Evolutionary conservation across 2,113 vertebrate species (phyloP).

Genomic region (Sapajus apella): DNA sequence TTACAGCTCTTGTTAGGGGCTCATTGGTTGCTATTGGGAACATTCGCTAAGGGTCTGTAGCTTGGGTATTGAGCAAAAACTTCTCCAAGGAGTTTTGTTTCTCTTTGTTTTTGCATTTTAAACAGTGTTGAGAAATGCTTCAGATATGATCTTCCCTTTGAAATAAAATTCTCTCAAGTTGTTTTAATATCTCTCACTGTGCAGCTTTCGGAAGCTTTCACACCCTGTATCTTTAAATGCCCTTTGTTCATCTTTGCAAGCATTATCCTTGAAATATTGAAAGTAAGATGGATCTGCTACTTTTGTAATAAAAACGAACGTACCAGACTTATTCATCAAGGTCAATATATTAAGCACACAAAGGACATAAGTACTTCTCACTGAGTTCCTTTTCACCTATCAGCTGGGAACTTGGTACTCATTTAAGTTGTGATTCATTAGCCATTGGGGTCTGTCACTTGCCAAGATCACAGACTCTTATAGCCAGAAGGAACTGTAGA

Average conservation of each 20-base stretch:
- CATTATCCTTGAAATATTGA: neutral
- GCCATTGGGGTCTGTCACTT: neutral
- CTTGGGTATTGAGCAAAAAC: constrained; percentile 46
- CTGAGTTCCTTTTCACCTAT: neutral
- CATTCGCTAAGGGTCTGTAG: neutral
- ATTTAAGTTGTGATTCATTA: neutral
- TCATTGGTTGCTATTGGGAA: neutral
- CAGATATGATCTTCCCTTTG: constrained; percentile 43
- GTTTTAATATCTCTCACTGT: neutral
- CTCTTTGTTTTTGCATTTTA: constrained; percentile 67
- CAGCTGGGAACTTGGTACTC: neutral
- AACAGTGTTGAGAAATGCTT: constrained; percentile 54
- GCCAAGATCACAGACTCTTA: neutral
- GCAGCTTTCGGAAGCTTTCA: neutral
- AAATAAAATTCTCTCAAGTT: constrained; percentile 49
- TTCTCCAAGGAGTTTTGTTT: constrained; percentile 58
- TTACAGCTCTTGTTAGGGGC: constrained; percentile 22
- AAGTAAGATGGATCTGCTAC: neutral
- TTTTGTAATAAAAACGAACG: constrained; percentile 51
- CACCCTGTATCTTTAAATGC: neutral
- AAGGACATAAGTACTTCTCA: neutral
- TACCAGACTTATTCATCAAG: constrained; percentile 14
- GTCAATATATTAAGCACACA: constrained; percentile 6
- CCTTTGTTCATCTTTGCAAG: constrained; percentile 9
- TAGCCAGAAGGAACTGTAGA: neutral